Base-by-base conservation (phyloP, 2,113 vertebrate species). In the Heterotis niloticus region DNA sequence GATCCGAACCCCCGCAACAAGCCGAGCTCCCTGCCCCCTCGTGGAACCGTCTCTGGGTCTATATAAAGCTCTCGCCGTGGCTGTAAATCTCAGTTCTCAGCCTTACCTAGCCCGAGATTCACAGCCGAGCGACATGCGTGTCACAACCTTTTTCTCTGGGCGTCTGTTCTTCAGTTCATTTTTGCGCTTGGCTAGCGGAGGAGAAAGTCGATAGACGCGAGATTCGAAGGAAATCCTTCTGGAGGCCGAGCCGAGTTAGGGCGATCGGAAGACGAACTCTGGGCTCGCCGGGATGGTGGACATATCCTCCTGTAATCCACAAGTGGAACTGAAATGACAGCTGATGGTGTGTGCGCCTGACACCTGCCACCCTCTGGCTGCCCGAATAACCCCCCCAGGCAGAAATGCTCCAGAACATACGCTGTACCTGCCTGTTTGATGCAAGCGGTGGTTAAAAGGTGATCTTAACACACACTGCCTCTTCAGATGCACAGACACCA, bases 261-360 rank as follows among this genome's bases (percentile, higher is more conserved):
- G n/a, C 54, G 69, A 5, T 0, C 4, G 1, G 3, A 70, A 44
- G 68, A 26, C 68, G 9, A 20, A 13, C 16, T 51, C 1, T 70
- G 7, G 1, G 10, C 51, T n/a, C 18, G 0, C 11, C 69, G 16
- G 0, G 69, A n/a, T n/a, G 51, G 24, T 71, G 14, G n/a, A 54
- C n/a, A 52, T 34, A 51, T 54, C 69, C 52, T 71, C 52, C 52
- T 54, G 52, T 71, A 71, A 71, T 71, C 69, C 44, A n/a, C 5
- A 3, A 18, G 34, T 71, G 52, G 69, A 54, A 20, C n/a, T 44
- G 34, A 7, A 44, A 44, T 44, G 34, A 7, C 34, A 7, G 34
- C 34, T n/a, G 34, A 54, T 34, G 23, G 17, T 11, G 20, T 44
- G 34, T 44, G 34, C 34, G 7, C 7, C 44, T 71, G 20, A 18